phyloP scores from a whole-genome alignment of 2,888 invertebrate species.

The Rotaria macrura region DNA sequence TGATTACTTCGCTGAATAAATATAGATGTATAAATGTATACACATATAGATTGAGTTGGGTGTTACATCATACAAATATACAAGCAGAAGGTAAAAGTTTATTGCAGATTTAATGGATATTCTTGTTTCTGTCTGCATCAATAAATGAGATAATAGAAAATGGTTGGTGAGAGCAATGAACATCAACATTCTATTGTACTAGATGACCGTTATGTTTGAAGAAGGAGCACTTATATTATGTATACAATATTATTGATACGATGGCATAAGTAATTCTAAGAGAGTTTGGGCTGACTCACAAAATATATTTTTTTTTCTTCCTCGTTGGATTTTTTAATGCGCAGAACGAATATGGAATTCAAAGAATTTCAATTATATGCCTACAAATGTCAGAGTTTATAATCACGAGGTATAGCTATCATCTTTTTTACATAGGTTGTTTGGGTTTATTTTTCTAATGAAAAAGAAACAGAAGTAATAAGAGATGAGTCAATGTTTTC shows the following conservation, averaged over 20 bases:
- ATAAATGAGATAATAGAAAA: background rate
- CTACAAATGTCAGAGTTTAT: background rate
- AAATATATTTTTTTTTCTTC: background rate
- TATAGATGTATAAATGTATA: background rate
- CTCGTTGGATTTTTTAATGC: background rate
- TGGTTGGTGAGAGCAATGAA: background rate
- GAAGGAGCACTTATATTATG: background rate
- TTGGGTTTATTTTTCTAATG: background rate
- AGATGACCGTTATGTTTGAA: background rate
- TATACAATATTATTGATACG: background rate
- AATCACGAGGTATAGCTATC: background rate
- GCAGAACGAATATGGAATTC: background rate
- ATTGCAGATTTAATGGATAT: background rate
- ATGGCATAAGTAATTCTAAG: background rate
- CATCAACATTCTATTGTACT: background rate
- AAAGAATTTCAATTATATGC: background rate
- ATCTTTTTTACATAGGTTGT: background rate
- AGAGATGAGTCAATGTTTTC: background rate
- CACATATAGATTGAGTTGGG: no score
- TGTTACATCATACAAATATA: background rate
- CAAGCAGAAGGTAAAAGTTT: background rate
- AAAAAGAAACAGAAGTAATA: background rate
- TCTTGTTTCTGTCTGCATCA: background rate
- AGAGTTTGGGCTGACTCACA: background rate
- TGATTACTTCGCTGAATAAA: background rate